Base-by-base conservation (phyloP, 2,888 invertebrate species). In the Periphyllus acericola region DNA sequence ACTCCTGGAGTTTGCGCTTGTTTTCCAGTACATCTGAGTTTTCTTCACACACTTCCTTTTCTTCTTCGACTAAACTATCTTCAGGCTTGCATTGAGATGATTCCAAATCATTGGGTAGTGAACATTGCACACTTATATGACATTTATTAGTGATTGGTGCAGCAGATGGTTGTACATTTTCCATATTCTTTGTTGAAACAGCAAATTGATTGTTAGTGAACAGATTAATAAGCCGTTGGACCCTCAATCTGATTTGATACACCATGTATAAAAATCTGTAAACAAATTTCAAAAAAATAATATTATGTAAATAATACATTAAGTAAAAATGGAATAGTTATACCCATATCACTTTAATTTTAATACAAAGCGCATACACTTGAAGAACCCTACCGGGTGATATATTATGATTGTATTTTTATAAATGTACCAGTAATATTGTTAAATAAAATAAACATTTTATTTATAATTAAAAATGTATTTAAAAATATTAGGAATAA, bases 131-230 rank as follows among this genome's bases (percentile, higher is more conserved):
- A 19, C 68, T 52, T 0, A 68, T 11, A 11, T 85, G 66, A n/a
- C 32, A 40, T 78, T 76, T 84, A 76, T 78, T 78, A n/a, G n/a
- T 1, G 34, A 68, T 32, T 34, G 52, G 52, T 34, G 52, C n/a
- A 68, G 4, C 40, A 17, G 29, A 29, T 46, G 32, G 25, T 46
- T 76, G 60, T 32, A 34, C 52, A 78, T 85, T 85, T 68, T 85
- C 78, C 85, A 85, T 85, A n/a, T 52, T 79, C 19, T 78, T 85
- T 4, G 46, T 4, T 11, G 76, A n/a, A n/a, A 25, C 11, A 34
- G 34, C 25, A 34, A 46, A 46, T 6, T 34, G 66, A 6, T 34
- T 40, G 32, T 46, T 84, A 66, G 21, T 76, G 25, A 76, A 19
- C 29, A 84, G 40, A 55, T 25, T 5, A 40, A 66, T 66, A 8